Percentiles rank a stretch among this genome's conserved stretches.
Conservation (phyloP, 2,113 vertebrate species). For the Phyllostomus hastatus region DNA sequence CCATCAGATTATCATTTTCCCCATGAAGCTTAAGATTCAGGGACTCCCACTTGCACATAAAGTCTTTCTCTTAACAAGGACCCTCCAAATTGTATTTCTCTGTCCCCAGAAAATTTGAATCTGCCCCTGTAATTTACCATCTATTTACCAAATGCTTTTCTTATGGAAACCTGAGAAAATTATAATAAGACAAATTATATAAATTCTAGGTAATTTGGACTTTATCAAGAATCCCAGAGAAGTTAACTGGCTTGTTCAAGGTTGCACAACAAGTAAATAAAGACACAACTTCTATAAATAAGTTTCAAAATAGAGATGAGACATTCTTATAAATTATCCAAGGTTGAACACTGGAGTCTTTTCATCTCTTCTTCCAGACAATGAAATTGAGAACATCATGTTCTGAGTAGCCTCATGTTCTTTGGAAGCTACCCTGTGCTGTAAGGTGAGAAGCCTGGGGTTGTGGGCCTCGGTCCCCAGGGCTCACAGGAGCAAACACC, state of each 20-base stretch:
- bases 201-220: neutral
- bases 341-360: neutral
- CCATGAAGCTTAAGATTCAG: neutral
- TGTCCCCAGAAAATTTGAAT: neutral
- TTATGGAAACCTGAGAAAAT: neutral
- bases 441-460: neutral
- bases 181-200: neutral
- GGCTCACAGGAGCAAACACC: neutral
- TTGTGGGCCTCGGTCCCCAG: neutral
- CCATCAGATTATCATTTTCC: neutral
- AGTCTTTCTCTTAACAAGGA: neutral
- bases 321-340: slow-evolving; percentile 46
- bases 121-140: neutral
- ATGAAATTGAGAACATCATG: slow-evolving; percentile 17
- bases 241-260: slow-evolving; percentile 14
- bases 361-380: slow-evolving; percentile 24
- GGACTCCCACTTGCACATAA: neutral
- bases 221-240: slow-evolving; percentile 19
- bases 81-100: neutral
- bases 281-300: slow-evolving; percentile 8
- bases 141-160: neutral
- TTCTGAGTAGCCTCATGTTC: neutral
- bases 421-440: neutral
- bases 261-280: slow-evolving; percentile 16
- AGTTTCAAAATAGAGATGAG: neutral